These are phyloP conservation scores for Pelusios castaneus DNA, from an alignment of 2,113 vertebrate species.

Conservation along the genomic window DNA sequence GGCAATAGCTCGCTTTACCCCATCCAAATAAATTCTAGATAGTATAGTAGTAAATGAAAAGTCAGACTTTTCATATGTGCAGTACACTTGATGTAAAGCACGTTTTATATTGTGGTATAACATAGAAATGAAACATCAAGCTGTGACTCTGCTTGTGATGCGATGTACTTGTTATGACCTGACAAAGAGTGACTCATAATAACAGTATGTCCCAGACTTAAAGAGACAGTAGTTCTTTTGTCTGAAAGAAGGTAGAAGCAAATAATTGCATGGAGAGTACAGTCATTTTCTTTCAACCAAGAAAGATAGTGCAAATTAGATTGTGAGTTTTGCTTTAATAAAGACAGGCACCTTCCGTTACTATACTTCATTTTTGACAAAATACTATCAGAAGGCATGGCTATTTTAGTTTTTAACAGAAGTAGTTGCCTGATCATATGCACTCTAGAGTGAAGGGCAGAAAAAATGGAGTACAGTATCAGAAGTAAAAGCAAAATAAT, in stretches of 20 bases:
- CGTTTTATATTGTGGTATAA: conserved; percentile 39
- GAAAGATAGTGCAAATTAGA: conserved; percentile 12
- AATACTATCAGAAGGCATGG: not conserved
- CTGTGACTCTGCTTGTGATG: conserved; percentile 60
- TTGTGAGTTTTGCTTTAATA: conserved; percentile 14
- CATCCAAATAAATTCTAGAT: not conserved
- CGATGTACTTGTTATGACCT: conserved; percentile 54
- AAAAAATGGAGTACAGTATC: not conserved
- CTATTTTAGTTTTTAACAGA: not conserved
- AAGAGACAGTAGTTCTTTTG: conserved; percentile 36
- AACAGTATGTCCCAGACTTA: conserved; percentile 35
- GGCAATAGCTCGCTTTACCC: not conserved
- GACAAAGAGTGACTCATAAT: conserved; percentile 58
- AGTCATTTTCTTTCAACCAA: conserved; percentile 18
- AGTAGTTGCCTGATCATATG: not conserved
- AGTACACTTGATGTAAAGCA: not conserved
- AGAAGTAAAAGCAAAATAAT: not conserved
- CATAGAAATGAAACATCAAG: conserved; percentile 39
- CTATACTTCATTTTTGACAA: conserved; percentile 21
- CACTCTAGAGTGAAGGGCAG: not conserved
- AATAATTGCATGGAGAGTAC: conserved; percentile 10
- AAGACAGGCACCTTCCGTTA: not conserved
- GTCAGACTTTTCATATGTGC: not conserved
- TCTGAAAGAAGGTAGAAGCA: conserved; percentile 39
- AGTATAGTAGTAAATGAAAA: conserved; percentile 14